Base-by-base conservation (phyloP, 2,113 vertebrate genomes). In the Typhlomys cinereus region DNA sequence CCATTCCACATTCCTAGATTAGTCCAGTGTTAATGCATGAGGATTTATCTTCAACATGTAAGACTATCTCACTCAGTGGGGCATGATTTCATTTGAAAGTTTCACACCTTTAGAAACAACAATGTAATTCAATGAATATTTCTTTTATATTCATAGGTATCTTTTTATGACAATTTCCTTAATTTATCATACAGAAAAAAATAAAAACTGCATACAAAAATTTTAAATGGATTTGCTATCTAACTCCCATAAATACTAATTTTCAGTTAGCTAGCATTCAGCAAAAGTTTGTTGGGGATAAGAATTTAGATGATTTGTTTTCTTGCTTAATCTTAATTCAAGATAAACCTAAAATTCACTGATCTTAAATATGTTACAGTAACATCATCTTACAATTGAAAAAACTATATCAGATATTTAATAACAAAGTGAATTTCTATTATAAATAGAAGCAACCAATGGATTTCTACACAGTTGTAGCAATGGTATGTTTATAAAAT, bases 301-400 rank as follows among this genome's bases (percentile, higher is more conserved):
- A 0, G 0, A 69, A 66, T 81, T 75, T 62, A 73, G 4, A 39
- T 50, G n/a, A 79, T 82, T 96, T 48, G 14, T 10, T 14, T 25
- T 34, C 50, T 48, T 29, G 29, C 70, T 7, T 59, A 5, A 62
- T 15, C 15, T 75, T 79, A 13, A 3, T 75, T 66, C 34, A 61
- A 87, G 18, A 90, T n/a, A 36, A 80, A 88, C 54, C 57, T n/a
- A 17, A 64, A 79, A 36, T n/a, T 57, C 75, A 50, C 8, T 82
- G 11, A 74, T 89, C 23, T 7, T 79, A 61, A 50, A 36, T 83
- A 1, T 6, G 29, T 25, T 71, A n/a, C n/a, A n/a, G 7, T 90
- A 39, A 41, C 4, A 48, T 17, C n/a, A 69, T 74, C 61, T 23
- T 21, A 52, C 29, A 15, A 20, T 48, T 1, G 2, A 36, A 36